These are phyloP conservation scores for Tapirus indicus DNA, from an alignment of 2,797 vertebrate species.

Conservation along the genomic window DNA sequence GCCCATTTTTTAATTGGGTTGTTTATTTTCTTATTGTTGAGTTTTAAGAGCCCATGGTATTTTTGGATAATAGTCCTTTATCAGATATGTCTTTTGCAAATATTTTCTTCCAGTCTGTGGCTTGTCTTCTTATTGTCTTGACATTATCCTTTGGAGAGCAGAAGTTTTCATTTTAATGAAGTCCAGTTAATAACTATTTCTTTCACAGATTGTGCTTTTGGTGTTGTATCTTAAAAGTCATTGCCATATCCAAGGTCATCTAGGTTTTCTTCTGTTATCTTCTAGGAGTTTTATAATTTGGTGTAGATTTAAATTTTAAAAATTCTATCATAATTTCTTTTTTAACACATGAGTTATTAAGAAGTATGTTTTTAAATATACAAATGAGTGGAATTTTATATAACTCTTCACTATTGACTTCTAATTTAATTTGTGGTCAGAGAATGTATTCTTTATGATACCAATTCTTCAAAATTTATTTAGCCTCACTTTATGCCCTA, in stretches of 20 bases:
- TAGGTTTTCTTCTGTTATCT: background rate
- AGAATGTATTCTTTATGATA: background rate
- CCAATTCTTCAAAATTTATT: background rate
- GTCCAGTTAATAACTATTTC: background rate
- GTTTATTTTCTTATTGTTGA: background rate
- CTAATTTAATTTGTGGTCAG: background rate
- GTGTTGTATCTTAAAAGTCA: background rate
- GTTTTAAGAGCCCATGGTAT: background rate
- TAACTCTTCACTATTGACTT: background rate
- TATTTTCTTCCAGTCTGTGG: background rate
- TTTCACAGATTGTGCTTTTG: background rate
- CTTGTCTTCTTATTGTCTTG: background rate
- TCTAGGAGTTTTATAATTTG: background rate
- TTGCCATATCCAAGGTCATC: background rate
- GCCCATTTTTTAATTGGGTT: background rate
- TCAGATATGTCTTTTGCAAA: background rate
- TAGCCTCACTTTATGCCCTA: background rate
- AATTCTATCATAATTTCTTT: background rate
- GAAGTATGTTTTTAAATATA: background rate
- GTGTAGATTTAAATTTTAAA: background rate
- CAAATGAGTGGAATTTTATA: background rate
- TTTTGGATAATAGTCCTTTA: background rate
- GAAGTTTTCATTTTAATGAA: background rate
- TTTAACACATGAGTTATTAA: background rate
- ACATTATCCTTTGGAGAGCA: background rate